Evolutionary conservation across 2,113 vertebrate genomes (phyloP).

Genomic region (Pipa parva): DNA sequence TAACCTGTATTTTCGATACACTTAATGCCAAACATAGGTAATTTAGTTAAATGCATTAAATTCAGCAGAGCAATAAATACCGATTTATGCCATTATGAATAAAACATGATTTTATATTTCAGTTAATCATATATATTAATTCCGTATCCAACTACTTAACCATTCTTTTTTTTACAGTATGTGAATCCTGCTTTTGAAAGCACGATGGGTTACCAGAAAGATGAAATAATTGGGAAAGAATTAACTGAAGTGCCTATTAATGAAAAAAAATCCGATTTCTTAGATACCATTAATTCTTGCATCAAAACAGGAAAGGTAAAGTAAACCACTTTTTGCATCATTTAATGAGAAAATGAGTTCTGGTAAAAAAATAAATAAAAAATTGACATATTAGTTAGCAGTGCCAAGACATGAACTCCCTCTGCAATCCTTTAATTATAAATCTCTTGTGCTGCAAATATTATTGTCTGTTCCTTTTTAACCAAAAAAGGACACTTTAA

Average conservation of each 20-base stretch:
- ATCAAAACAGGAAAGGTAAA: slow-evolving; percentile 92
- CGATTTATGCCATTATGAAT: background rate
- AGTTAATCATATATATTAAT: background rate
- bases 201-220: slow-evolving; percentile 89
- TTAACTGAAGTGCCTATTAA: slow-evolving; percentile 92
- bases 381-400: too few relatives aligned
- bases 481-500: too few relatives aligned
- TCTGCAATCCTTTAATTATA: too few relatives aligned
- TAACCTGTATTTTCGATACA: background rate
- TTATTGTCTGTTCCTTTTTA: too few relatives aligned
- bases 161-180: slow-evolving; percentile 67
- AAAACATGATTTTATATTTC: background rate
- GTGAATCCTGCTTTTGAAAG: slow-evolving; percentile 94
- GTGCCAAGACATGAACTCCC: too few relatives aligned
- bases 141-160: background rate
- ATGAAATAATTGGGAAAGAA: slow-evolving; percentile 91
- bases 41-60: background rate
- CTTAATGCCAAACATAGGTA: background rate
- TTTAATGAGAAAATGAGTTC: too few relatives aligned
- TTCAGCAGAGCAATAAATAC: background rate
- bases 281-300: slow-evolving; percentile 91
- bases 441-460: too few relatives aligned
- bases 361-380: too few relatives aligned
- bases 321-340: too few relatives aligned
- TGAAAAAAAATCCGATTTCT: slow-evolving; percentile 93